These are phyloP conservation scores for Sebastes paucispinis DNA, from an alignment of 2,797 vertebrate genomes.

Conservation along the genomic window DNA sequence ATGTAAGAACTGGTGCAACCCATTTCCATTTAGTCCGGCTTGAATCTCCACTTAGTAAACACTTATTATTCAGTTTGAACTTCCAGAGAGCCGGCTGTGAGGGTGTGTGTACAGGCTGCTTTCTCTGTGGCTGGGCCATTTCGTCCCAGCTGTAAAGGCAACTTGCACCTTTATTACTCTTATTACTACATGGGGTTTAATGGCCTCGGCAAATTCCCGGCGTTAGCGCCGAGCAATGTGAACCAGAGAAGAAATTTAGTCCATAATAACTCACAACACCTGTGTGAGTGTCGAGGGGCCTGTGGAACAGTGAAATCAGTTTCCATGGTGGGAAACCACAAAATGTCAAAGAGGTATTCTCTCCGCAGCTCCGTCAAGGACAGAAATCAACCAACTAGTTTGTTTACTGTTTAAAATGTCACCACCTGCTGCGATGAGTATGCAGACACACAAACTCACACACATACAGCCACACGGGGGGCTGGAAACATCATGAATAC, in stretches of 20 bases:
- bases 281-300: background rate
- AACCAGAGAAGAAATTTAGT: background rate
- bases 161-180: background rate
- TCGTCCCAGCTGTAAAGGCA: background rate
- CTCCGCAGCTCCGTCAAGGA: constrained; percentile 8
- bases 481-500: background rate
- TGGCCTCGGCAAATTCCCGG: background rate
- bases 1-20: background rate
- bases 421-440: constrained; percentile 31
- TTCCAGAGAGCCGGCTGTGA: background rate
- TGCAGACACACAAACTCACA: constrained; percentile 1
- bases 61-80: background rate
- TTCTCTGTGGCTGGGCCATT: background rate
- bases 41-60: background rate
- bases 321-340: constrained; percentile 17
- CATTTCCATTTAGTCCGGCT: background rate
- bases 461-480: background rate
- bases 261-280: constrained; percentile 8
- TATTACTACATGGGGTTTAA: background rate
- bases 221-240: background rate
- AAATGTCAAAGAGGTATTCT: constrained; percentile 33
- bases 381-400: constrained; percentile 28
- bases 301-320: background rate
- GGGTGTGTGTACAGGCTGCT: background rate
- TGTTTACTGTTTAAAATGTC: constrained; percentile 55